Evolutionary conservation across 1,140 invertebrate species (phyloP).

Genomic region (Heterodera carotae): DNA sequence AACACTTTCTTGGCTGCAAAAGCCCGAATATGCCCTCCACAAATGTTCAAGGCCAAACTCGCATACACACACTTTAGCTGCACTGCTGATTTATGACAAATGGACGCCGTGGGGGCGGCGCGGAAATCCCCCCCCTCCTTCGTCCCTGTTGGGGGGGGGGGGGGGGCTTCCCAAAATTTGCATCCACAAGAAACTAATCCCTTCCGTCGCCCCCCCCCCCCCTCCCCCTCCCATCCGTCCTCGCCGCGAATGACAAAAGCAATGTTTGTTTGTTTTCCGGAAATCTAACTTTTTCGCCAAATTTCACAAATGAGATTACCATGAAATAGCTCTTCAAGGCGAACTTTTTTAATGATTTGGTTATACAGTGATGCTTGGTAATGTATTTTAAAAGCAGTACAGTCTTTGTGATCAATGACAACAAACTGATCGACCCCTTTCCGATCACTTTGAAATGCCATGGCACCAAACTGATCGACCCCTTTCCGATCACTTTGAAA

Average conservation of each 20-base stretch:
- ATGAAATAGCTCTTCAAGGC: background rate
- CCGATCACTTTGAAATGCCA: too few species aligned
- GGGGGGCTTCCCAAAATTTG: background rate
- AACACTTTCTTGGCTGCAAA: background rate
- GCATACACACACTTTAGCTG: background rate
- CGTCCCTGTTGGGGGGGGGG: too few species aligned
- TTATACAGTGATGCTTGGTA: too few species aligned
- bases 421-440: too few species aligned
- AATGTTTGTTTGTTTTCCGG: conserved; percentile 6
- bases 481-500: too few species aligned
- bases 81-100: background rate
- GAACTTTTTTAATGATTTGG: too few species aligned
- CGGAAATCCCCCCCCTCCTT: too few species aligned
- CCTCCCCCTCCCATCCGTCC: too few species aligned
- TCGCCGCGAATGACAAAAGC: background rate
- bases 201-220: background rate
- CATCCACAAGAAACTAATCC: background rate
- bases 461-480: too few species aligned
- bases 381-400: too few species aligned
- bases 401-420: too few species aligned
- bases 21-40: background rate
- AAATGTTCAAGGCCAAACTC: background rate
- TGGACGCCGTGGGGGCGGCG: background rate
- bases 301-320: background rate
- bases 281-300: background rate